Conservation (phyloP, 2,888 invertebrate species). For the Dugesia japonica region DNA sequence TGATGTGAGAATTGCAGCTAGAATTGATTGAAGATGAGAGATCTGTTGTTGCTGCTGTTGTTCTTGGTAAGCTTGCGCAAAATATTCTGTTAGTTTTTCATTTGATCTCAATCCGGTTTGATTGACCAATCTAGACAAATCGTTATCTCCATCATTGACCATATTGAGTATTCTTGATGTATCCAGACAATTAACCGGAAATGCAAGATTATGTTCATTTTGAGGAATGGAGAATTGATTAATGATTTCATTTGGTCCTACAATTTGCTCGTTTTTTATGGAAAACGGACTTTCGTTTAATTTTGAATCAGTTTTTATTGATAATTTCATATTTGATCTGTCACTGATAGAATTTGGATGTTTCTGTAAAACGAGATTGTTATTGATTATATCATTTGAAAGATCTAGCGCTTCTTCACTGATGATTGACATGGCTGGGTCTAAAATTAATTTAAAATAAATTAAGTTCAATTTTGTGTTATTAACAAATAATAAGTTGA, state of each 20-base stretch:
- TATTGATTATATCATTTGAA: conserved; percentile 4
- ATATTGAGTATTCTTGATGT: conserved; percentile 2
- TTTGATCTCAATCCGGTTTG: background rate
- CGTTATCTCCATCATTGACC: background rate
- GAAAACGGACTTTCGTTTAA: background rate
- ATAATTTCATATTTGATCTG: conserved; percentile 3
- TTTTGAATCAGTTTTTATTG: background rate
- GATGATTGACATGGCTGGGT: background rate
- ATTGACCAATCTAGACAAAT: background rate
- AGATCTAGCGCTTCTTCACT: conserved; percentile 4
- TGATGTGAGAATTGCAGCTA: conserved; percentile 1
- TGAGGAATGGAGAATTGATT: background rate
- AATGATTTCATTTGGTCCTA: background rate
- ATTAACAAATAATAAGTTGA: too few relatives aligned
- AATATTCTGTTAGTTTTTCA: background rate
- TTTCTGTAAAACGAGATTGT: background rate
- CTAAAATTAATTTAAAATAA: too few relatives aligned
- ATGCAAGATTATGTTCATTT: background rate
- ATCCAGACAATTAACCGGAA: background rate
- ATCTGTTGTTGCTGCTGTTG: conserved; percentile 3
- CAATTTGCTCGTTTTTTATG: background rate
- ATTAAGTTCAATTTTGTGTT: too few relatives aligned
- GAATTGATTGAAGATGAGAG: conserved; percentile 15
- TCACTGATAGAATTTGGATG: background rate
- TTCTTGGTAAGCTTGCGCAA: background rate